A percentile compares a stretch with the other conserved stretches of the same genome.
phyloP scores from a whole-genome alignment of 2,888 invertebrate species.

The Archaeoteleia sp. region DNA sequence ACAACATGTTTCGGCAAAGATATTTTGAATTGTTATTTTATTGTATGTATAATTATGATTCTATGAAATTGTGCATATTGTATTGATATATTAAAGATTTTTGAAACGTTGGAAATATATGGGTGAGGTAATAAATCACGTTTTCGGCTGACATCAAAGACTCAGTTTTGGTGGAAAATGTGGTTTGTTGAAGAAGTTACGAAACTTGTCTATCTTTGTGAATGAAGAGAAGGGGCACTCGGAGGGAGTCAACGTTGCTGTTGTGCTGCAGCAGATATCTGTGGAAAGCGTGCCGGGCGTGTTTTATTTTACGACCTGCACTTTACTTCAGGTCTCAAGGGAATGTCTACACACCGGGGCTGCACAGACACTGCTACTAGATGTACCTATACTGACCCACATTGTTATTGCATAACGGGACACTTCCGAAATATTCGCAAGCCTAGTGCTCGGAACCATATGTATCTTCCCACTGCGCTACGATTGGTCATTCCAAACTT shows the following conservation, averaged over 20 bases:
- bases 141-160: too few relatives aligned
- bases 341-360: constrained; percentile 51
- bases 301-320: constrained; percentile 67
- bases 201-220: constrained; percentile 39
- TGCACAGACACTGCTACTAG: constrained; percentile 38
- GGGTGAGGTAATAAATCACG: too few relatives aligned
- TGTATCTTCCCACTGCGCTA: too few relatives aligned
- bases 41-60: too few relatives aligned
- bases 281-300: constrained; percentile 58
- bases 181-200: constrained; percentile 22
- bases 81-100: too few relatives aligned
- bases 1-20: too few relatives aligned
- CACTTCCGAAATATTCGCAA: constrained; percentile 64
- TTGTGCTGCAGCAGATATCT: constrained; percentile 50
- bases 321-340: constrained; percentile 64
- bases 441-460: constrained; percentile 53
- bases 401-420: constrained; percentile 69
- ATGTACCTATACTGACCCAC: constrained; percentile 62
- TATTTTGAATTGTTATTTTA: too few relatives aligned
- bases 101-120: too few relatives aligned
- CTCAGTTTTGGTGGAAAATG: constrained; percentile 17
- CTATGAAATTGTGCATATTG: too few relatives aligned
- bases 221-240: constrained; percentile 6
- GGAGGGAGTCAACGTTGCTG: constrained; percentile 16
- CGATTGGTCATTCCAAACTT: too few relatives aligned